Evolutionary conservation across 2,113 vertebrate species (phyloP).

Genomic region (Tringa solitaria): DNA sequence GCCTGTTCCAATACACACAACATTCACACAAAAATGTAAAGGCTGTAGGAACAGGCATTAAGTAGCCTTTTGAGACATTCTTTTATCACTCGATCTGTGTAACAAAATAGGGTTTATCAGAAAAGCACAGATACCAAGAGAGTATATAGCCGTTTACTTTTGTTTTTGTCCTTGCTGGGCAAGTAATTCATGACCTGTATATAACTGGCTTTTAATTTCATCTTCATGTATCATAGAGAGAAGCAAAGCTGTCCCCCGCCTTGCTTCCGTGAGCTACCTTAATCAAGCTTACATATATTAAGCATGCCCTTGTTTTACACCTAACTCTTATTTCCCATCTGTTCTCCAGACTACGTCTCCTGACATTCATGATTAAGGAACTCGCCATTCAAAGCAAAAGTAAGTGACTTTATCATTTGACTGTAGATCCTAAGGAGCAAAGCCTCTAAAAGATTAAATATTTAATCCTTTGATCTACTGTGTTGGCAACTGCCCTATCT

Average conservation of each 20-base stretch:
- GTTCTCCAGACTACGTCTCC: not conserved
- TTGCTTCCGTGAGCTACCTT: not conserved
- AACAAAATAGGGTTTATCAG: not conserved
- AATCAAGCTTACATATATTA: not conserved
- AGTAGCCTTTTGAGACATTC: not conserved
- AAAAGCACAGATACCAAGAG: not conserved
- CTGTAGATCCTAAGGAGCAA: conserved; percentile 15
- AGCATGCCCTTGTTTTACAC: not conserved
- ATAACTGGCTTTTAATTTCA: not conserved
- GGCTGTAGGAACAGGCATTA: not conserved
- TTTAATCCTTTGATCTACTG: conserved; percentile 48
- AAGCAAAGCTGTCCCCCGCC: not conserved
- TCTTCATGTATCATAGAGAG: not conserved
- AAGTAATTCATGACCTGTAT: not conserved
- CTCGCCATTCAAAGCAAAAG: not conserved
- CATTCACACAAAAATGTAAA: not conserved
- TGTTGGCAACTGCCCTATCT: not conserved
- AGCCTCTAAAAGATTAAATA: conserved; percentile 49
- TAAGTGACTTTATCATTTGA: conserved; percentile 33
- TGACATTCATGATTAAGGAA: conserved; percentile 20
- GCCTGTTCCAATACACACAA: not conserved
- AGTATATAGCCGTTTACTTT: not conserved
- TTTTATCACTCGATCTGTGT: not conserved
- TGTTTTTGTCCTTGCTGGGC: not conserved
- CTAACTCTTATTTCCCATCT: not conserved